phyloP scores from a whole-genome alignment of 1,140 invertebrate genomes.

The Brachionus asplanchnoidis region DNA sequence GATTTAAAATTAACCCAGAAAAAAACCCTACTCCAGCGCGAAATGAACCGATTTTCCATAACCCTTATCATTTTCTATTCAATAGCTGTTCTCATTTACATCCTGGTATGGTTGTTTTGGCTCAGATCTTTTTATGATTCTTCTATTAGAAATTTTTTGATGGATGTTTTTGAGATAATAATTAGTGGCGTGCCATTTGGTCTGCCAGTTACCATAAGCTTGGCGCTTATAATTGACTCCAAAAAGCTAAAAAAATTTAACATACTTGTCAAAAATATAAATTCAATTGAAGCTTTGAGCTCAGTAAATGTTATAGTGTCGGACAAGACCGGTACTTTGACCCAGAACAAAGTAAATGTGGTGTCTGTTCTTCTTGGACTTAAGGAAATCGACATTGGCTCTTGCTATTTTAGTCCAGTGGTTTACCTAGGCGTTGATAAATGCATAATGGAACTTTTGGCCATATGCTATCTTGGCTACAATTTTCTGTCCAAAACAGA shows the following conservation, averaged over 20 bases:
- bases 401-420: constrained; percentile 10
- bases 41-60: constrained; percentile 93
- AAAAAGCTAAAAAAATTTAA: constrained; percentile 29
- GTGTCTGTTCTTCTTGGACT: not conserved
- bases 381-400: constrained; percentile 10
- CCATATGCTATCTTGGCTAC: not conserved
- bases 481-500: not conserved
- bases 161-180: constrained; percentile 99
- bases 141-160: constrained; percentile 48
- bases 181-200: constrained; percentile 98
- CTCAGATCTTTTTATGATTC: constrained; percentile 60
- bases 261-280: constrained; percentile 20
- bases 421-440: constrained; percentile 15
- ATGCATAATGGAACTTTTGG: constrained; percentile 1
- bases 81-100: constrained; percentile 63
- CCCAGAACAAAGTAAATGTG: constrained; percentile 18
- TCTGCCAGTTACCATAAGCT: constrained; percentile 92
- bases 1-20: constrained; percentile 56
- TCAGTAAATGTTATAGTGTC: not conserved
- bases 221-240: constrained; percentile 78
- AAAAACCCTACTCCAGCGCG: constrained; percentile 94
- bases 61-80: constrained; percentile 75
- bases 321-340: constrained; percentile 17
- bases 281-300: not conserved
- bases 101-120: constrained; percentile 85